Percentiles rank a stretch among this genome's conserved stretches.
These are phyloP conservation scores for Onthophagus taurus DNA, from an alignment of 1,140 invertebrate species.

Conservation along the genomic window DNA sequence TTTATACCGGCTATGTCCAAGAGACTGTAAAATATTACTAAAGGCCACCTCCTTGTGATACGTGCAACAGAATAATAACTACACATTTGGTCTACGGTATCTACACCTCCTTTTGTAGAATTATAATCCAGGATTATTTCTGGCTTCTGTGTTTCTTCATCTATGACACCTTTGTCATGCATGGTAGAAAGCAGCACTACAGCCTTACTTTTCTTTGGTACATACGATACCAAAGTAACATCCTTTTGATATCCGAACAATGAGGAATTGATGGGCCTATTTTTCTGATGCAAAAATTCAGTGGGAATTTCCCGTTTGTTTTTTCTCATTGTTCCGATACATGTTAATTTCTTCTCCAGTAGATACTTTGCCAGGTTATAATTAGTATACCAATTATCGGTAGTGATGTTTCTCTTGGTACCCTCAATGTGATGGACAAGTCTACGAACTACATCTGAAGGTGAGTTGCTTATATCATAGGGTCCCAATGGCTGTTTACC, in stretches of 20 bases:
- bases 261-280: slow-evolving; percentile 15
- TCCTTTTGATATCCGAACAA: slow-evolving; percentile 28
- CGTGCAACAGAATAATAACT: slow-evolving; percentile 29
- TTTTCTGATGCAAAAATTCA: slow-evolving; percentile 14
- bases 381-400: neutral
- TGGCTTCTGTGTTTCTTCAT: slow-evolving; percentile 29
- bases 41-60: slow-evolving; percentile 41
- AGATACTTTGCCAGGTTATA: neutral
- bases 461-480: neutral
- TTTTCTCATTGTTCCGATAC: neutral
- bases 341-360: neutral
- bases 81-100: slow-evolving; percentile 32
- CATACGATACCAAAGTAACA: slow-evolving; percentile 25
- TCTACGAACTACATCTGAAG: neutral
- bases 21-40: slow-evolving; percentile 42
- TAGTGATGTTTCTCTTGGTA: neutral
- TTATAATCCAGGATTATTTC: slow-evolving; percentile 37
- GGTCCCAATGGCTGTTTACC: slow-evolving; percentile 28
- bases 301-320: neutral
- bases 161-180: slow-evolving; percentile 20
- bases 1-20: slow-evolving; percentile 44
- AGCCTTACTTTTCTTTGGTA: slow-evolving; percentile 28
- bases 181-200: slow-evolving; percentile 30
- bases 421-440: neutral
- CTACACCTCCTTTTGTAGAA: slow-evolving; percentile 35